Conservation (phyloP, 2,113 vertebrate genomes). For the Cynocephalus volans region DNA sequence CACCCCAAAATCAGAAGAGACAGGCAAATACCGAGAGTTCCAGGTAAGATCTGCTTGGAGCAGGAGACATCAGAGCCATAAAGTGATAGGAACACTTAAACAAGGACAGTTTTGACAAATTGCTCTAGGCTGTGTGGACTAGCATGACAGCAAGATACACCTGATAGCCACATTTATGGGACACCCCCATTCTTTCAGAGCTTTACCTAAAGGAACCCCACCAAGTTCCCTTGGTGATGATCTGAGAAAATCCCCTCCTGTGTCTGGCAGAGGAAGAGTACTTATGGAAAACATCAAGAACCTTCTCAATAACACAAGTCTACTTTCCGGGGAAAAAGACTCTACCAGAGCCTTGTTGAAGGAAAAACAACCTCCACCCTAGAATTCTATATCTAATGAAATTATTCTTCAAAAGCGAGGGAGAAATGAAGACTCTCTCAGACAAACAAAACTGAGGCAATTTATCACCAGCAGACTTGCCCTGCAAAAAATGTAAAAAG, state of each 20-base stretch:
- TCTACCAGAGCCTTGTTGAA: not conserved
- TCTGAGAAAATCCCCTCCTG: not conserved
- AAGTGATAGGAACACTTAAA: not conserved
- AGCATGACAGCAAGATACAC: not conserved
- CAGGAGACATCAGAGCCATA: not conserved
- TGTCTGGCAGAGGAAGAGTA: not conserved
- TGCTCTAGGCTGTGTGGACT: not conserved
- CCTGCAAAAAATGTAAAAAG: not conserved
- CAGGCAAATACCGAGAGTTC: not conserved
- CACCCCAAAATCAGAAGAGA: not conserved
- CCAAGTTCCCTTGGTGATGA: not conserved
- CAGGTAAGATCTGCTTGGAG: not conserved
- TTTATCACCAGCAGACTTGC: not conserved
- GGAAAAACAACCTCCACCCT: not conserved
- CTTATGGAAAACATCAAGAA: not conserved
- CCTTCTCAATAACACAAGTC: not conserved
- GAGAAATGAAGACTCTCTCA: conserved; percentile 13
- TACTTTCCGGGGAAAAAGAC: not conserved
- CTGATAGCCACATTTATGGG: not conserved
- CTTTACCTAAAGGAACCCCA: not conserved
- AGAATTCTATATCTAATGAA: not conserved
- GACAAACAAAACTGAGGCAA: not conserved
- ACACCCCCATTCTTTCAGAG: not conserved
- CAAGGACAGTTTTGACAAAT: not conserved
- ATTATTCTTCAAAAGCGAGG: not conserved